Percentiles rank a stretch among this genome's conserved stretches.
Conservation (phyloP, 2,113 vertebrate species). For the Laticauda laticaudata region DNA sequence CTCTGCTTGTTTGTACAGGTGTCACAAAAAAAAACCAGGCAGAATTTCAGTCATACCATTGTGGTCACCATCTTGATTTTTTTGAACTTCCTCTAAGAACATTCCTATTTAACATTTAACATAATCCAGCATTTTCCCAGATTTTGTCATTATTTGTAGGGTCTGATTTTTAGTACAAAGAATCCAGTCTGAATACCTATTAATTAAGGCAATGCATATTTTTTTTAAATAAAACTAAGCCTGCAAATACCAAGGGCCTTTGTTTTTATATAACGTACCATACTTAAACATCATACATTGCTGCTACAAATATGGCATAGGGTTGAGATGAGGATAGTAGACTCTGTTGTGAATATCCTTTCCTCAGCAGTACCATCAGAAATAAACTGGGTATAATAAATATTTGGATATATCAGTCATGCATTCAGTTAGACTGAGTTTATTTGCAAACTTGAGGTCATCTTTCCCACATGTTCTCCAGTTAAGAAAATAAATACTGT, state of each 20-base stretch:
- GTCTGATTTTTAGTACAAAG: not conserved
- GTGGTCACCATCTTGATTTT: not conserved
- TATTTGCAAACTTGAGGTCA: not conserved
- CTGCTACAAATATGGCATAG: not conserved
- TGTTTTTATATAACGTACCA: conserved; percentile 7
- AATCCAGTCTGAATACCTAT: not conserved
- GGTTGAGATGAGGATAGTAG: conserved; percentile 12
- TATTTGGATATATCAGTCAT: not conserved
- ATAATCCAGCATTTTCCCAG: not conserved
- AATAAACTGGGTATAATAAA: conserved; percentile 4
- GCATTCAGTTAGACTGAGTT: not conserved
- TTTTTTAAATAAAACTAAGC: not conserved
- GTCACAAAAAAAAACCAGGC: not conserved
- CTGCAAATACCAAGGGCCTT: conserved; percentile 19
- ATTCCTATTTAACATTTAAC: not conserved
- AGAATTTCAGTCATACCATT: not conserved
- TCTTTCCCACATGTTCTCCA: not conserved
- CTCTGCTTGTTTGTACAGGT: not conserved
- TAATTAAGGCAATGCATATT: not conserved
- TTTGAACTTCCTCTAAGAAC: not conserved
- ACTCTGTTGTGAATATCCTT: conserved; percentile 3
- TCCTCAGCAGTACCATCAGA: not conserved
- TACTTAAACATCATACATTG: not conserved
- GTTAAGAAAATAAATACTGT: conserved; percentile 2
- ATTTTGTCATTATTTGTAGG: not conserved